phyloP scores from a whole-genome alignment of 53 echinoderm and acorn worm genomes.

The Henricia sp. region DNA sequence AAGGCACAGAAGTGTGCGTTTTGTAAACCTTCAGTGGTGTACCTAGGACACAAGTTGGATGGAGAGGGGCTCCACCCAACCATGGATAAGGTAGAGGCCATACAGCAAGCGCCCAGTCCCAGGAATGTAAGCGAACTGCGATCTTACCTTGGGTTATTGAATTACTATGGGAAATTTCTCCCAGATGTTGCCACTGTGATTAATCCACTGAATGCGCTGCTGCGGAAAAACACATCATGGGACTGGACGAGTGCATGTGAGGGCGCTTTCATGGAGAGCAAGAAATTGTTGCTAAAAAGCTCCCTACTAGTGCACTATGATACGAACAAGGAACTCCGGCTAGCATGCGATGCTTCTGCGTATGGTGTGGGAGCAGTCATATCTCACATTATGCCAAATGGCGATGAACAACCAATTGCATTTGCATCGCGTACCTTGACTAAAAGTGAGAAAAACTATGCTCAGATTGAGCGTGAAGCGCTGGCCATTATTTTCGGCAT shows the following conservation, averaged over 20 bases:
- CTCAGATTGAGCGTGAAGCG: constrained; percentile 71
- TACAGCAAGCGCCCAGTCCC: neutral
- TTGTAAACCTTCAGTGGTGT: constrained; percentile 39
- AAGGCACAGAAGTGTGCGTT: constrained; percentile 57
- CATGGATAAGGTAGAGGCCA: constrained; percentile 40
- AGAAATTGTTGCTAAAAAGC: constrained; percentile 44
- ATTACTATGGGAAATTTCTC: constrained; percentile 72
- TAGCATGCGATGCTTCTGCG: too few species aligned
- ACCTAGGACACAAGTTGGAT: constrained; percentile 49
- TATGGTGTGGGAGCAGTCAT: constrained; percentile 16
- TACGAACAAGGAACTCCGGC: too few species aligned
- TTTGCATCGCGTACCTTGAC: constrained; percentile 66
- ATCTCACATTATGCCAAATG: constrained; percentile 63
- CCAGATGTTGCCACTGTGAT: constrained; percentile 55
- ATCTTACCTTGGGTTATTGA: constrained; percentile 63
- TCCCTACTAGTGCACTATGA: constrained; percentile 70
- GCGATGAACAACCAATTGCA: constrained; percentile 59
- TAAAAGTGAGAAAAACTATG: constrained; percentile 61
- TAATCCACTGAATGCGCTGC: constrained; percentile 64
- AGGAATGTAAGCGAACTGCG: constrained; percentile 61
- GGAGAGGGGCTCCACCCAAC: constrained; percentile 32
- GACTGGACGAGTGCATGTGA: constrained; percentile 66
- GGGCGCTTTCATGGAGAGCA: constrained; percentile 50
- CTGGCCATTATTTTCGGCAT: constrained; percentile 60
- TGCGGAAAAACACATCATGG: constrained; percentile 47